phyloP scores from a whole-genome alignment of 2,888 invertebrate species.

The Amblyjoppa fuscipennis region DNA sequence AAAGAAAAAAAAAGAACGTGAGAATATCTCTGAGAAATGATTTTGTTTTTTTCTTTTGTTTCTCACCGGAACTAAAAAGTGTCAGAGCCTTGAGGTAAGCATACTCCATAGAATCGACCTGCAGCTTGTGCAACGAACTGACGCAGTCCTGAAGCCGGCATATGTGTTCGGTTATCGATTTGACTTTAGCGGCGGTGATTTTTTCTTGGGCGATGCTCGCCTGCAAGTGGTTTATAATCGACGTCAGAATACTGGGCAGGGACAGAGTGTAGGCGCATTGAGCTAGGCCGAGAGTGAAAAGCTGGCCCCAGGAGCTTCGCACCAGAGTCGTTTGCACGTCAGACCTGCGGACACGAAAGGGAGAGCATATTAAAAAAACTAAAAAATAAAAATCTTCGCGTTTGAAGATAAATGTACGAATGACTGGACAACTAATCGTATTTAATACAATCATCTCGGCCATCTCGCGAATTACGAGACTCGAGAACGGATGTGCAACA shows the following conservation, averaged over 20 bases:
- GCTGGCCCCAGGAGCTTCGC: slow-evolving; percentile 96
- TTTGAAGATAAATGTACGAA: no score
- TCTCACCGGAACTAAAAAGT: slow-evolving; percentile 92
- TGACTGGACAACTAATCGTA: no score
- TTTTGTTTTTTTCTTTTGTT: slow-evolving; percentile 61
- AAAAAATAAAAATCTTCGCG: not conserved
- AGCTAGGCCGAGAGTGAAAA: slow-evolving; percentile 95
- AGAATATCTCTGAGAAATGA: not conserved
- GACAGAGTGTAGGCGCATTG: slow-evolving; percentile 93
- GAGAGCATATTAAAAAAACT: not conserved
- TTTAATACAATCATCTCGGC: no score
- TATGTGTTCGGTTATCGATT: slow-evolving; percentile 92
- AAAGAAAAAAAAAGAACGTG: slow-evolving; percentile 33
- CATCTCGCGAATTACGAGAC: no score
- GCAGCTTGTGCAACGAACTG: slow-evolving; percentile 90
- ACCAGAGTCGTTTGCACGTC: slow-evolving; percentile 94
- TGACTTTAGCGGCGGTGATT: slow-evolving; percentile 91
- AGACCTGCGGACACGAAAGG: slow-evolving; percentile 87
- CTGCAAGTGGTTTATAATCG: slow-evolving; percentile 93
- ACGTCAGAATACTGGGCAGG: slow-evolving; percentile 92
- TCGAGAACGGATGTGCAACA: no score
- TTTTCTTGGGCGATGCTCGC: slow-evolving; percentile 91
- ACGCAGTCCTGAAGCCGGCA: slow-evolving; percentile 94
- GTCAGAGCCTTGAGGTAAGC: slow-evolving; percentile 95
- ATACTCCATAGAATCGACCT: slow-evolving; percentile 94